Evolutionary conservation across 2,113 vertebrate genomes (phyloP).

Genomic region (Megalops atlanticus): DNA sequence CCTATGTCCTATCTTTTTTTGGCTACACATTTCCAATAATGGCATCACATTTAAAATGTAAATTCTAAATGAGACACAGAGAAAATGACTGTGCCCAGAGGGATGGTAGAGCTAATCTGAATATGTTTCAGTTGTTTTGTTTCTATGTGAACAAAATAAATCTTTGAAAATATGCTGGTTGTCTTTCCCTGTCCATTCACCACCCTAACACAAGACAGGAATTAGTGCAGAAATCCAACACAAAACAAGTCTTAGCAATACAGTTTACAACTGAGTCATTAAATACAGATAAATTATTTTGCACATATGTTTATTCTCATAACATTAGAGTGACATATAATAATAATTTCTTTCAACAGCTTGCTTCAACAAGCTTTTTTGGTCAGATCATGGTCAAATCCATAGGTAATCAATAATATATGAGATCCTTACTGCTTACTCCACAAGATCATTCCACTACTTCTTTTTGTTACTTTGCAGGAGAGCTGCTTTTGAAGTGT

Average conservation of each 20-base stretch:
- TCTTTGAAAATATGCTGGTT: background rate
- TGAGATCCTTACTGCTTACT: too few relatives aligned
- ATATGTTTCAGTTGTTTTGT: background rate
- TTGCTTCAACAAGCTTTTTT: background rate
- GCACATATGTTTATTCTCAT: too few relatives aligned
- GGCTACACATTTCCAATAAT: background rate
- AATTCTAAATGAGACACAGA: background rate
- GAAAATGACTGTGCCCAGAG: background rate
- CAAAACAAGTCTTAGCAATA: background rate
- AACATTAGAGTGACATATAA: background rate
- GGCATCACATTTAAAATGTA: background rate
- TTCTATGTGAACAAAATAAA: background rate
- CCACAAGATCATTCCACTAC: background rate
- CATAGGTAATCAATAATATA: background rate
- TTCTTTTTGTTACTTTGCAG: background rate
- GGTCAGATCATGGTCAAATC: background rate
- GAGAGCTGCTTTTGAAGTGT: background rate
- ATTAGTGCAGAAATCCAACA: background rate
- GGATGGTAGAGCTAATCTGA: background rate
- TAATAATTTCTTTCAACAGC: background rate
- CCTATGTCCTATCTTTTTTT: background rate
- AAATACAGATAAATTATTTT: background rate
- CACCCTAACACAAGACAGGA: background rate
- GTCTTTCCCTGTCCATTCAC: background rate
- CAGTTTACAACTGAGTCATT: background rate